phyloP scores from a whole-genome alignment of 2,113 vertebrate species.

The Myrmecobius fasciatus region DNA sequence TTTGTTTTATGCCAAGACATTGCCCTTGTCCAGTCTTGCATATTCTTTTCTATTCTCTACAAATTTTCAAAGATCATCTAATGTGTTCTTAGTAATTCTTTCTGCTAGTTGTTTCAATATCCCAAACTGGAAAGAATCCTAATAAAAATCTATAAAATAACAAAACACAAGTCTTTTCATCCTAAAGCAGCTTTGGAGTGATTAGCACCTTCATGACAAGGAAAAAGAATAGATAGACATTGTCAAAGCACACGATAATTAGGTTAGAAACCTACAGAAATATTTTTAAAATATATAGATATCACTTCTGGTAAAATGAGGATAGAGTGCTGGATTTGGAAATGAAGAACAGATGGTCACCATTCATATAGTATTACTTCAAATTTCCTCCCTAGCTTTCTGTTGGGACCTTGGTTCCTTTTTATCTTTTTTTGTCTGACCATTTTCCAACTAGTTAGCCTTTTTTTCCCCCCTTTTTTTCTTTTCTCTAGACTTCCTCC shows the following conservation, averaged over 20 bases:
- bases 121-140: not conserved
- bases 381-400: not conserved
- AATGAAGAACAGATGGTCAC: not conserved
- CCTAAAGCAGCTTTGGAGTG: not conserved
- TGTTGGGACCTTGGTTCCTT: constrained; percentile 28
- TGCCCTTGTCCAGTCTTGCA: not conserved
- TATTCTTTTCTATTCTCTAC: not conserved
- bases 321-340: not conserved
- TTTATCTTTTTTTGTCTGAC: constrained; percentile 46
- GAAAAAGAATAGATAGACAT: not conserved
- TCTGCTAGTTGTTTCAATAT: not conserved
- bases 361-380: not conserved
- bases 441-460: constrained; percentile 39
- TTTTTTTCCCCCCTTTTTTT: constrained; percentile 34
- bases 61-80: not conserved
- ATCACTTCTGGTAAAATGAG: not conserved
- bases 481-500: constrained; percentile 43
- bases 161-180: not conserved
- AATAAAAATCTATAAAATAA: not conserved
- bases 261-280: not conserved
- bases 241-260: not conserved
- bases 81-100: not conserved
- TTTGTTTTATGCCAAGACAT: too few relatives aligned
- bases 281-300: not conserved
- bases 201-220: not conserved